These are phyloP conservation scores for Lordiphosa stackelbergi DNA, from an alignment of 1,140 invertebrate species.

Conservation along the genomic window DNA sequence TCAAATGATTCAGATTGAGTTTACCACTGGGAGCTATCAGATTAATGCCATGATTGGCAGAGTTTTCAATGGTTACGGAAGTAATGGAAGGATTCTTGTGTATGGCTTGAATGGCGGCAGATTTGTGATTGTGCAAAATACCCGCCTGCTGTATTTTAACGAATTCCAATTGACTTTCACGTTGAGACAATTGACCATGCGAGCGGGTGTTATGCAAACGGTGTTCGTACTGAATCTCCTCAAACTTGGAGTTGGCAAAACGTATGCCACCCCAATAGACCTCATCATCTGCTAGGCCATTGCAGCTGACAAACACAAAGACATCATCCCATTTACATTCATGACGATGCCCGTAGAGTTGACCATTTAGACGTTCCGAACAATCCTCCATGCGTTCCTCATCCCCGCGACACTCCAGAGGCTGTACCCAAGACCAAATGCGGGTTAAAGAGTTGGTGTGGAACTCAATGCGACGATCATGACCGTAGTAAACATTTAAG, in stretches of 20 bases:
- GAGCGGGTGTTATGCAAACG: conserved; percentile 88
- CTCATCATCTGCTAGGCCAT: conserved; percentile 81
- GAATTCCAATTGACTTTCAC: conserved; percentile 88
- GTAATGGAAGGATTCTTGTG: conserved; percentile 89
- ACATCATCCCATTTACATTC: conserved; percentile 91
- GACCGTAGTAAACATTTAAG: conserved; percentile 90
- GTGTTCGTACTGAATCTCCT: conserved; percentile 89
- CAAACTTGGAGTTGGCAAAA: conserved; percentile 93
- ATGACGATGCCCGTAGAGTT: conserved; percentile 89
- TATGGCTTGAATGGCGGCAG: conserved; percentile 92
- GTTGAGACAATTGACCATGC: conserved; percentile 82
- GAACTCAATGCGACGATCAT: conserved; percentile 88
- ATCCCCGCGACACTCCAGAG: conserved; percentile 89
- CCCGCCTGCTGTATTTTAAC: conserved; percentile 96
- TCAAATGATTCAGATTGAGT: conserved; percentile 83
- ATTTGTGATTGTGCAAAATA: conserved; percentile 96
- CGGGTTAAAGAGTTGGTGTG: conserved; percentile 89
- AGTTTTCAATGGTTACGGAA: conserved; percentile 89
- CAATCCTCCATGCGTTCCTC: conserved; percentile 92
- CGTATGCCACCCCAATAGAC: conserved; percentile 98
- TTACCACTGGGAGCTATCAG: conserved; percentile 91
- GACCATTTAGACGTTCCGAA: conserved; percentile 91
- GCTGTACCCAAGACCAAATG: conserved; percentile 97
- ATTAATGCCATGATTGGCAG: conserved; percentile 94
- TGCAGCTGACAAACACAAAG: conserved; percentile 96